Evolutionary conservation across 92 coral and sea anemone genomes (phyloP), one percentile per base, ranked within the genome.

Genomic region (Palythoa caribaeorum): DNA sequence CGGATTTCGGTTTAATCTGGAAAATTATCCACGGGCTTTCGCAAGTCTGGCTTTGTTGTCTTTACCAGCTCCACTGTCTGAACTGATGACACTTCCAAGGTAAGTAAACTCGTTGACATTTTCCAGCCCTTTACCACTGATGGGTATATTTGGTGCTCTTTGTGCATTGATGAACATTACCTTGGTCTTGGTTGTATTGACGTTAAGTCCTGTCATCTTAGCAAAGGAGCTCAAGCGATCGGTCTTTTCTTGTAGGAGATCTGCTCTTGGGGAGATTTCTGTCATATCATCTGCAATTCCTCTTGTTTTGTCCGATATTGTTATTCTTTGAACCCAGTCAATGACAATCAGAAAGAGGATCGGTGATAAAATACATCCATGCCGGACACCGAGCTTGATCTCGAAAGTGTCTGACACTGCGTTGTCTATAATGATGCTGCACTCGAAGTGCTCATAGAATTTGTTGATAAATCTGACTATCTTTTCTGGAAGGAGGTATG

Each of bases 341-440:
- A 62, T 76, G 57, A n/a, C 60, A 12, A 86, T 50, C 52, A 76
- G 83, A 40, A 86, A 86, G 73, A 86, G 36, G 72, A 76, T 86
- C 9, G 75, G 75, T 7, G 81, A 86, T 19, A 68, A 12, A 68
- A 21, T 68, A 28, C 14, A 68, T 19, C 65, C 65, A 1, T 59
- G 65, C 65, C 65, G 14, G 19, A 59, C 65, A 59, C 65, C 3
- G 65, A 11, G 13, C 19, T 59, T 59, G 65, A 59, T 68, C 72
- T 75, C 40, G 55, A 19, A 69, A 6, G 39, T 19, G 37, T 88
- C 83, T 48, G 88, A 28, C 71, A 81, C 13, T 8, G 39, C 28
- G n/a, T 19, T 38, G 87, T 62, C 48, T 8, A 52, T 52, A 14
- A 88, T 5, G 51, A 88, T 80, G 71, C 81, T 35, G 69, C 88